Percentiles rank a stretch among this genome's conserved stretches.
phyloP scores from a whole-genome alignment of 2,113 vertebrate species.

The Leptodactylus fuscus region DNA sequence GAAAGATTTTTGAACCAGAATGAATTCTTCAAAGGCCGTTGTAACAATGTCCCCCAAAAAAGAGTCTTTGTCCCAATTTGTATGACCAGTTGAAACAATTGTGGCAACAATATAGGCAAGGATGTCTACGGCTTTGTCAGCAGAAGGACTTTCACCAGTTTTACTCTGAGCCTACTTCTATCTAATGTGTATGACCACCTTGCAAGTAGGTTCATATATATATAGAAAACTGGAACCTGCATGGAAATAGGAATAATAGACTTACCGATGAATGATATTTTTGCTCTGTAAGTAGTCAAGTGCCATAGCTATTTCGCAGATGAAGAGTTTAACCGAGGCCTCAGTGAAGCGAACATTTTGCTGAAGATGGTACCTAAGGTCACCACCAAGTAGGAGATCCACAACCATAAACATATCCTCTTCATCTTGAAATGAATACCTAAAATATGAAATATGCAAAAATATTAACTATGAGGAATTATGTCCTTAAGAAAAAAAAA shows the following conservation, averaged over 20 bases:
- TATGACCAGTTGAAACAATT: too few relatives aligned
- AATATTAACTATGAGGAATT: not conserved
- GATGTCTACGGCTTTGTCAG: too few relatives aligned
- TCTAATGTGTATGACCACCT: too few relatives aligned
- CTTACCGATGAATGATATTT: constrained; percentile 94
- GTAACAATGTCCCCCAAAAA: too few relatives aligned
- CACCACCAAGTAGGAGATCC: constrained; percentile 92
- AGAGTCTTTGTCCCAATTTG: too few relatives aligned
- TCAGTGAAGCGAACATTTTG: constrained; percentile 93
- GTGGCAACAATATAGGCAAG: too few relatives aligned
- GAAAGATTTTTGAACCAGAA: too few relatives aligned
- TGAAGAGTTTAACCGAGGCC: constrained; percentile 88
- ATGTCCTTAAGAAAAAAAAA: not conserved
- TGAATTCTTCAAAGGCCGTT: too few relatives aligned
- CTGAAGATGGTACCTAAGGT: constrained; percentile 96
- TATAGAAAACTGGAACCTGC: not conserved
- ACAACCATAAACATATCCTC: constrained; percentile 99
- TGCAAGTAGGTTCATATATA: too few relatives aligned
- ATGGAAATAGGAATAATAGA: not conserved
- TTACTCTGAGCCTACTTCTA: too few relatives aligned
- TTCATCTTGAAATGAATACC: constrained; percentile 98
- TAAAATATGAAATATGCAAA: constrained; percentile 59
- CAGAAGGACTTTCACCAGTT: too few relatives aligned
- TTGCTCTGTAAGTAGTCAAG: constrained; percentile 90
- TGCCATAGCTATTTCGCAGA: constrained; percentile 91